Conservation (phyloP, 2,797 vertebrate genomes). For the Merluccius polli region DNA sequence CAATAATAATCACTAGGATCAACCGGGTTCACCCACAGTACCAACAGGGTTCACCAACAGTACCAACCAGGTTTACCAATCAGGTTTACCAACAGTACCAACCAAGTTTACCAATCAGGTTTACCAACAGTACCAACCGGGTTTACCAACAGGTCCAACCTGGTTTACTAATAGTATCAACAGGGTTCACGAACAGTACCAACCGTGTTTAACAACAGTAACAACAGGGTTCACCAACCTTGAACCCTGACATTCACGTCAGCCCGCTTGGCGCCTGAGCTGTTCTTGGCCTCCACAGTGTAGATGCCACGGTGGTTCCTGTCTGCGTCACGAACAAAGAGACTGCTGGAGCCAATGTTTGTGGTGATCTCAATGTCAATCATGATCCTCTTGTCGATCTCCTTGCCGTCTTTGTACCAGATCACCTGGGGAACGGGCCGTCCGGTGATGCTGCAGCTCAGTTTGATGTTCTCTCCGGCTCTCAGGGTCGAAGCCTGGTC, state of each 20-base stretch:
- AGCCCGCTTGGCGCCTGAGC: slow-evolving; percentile 83
- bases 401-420: slow-evolving; percentile 93
- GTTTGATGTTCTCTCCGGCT: slow-evolving; percentile 88
- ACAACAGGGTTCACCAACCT: slow-evolving; percentile 70
- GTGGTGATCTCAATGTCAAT: slow-evolving; percentile 82
- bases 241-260: slow-evolving; percentile 94
- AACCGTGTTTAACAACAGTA: neutral
- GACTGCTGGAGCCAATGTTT: slow-evolving; percentile 83
- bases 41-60: neutral
- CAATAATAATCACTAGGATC: neutral
- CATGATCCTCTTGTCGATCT: slow-evolving; percentile 88
- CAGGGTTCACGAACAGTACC: neutral
- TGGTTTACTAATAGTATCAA: too few species aligned
- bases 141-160: too few species aligned
- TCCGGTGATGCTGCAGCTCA: slow-evolving; percentile 85
- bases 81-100: too few species aligned
- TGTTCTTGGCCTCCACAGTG: slow-evolving; percentile 92
- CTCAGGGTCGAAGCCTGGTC: slow-evolving; percentile 85
- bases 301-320: slow-evolving; percentile 92
- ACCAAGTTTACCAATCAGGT: too few species aligned
- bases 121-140: too few species aligned
- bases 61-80: too few species aligned
- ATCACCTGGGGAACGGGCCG: slow-evolving; percentile 89
- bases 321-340: slow-evolving; percentile 89
- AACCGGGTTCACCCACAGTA: neutral